Evolutionary conservation across 1,140 invertebrate species (phyloP), one percentile per base, ranked within the genome.

Genomic region (Tigriopus japonicus): DNA sequence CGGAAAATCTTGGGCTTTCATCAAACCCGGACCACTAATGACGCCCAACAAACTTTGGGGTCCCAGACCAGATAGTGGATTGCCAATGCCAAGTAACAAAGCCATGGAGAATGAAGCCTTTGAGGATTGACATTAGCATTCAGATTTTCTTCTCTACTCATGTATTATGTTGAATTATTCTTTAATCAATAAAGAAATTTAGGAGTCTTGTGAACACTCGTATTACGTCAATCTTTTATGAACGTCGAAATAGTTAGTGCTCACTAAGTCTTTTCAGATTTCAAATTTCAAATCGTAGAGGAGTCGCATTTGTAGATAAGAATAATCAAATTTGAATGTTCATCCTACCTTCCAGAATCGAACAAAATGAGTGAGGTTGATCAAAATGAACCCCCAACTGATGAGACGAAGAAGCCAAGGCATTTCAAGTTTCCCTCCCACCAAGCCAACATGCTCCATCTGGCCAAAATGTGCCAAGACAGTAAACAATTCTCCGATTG

Each of bases 381-480:
- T 17, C 21, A 2, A 15, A 21, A 49, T 15, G 15, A 49, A 10
- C 35, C 52, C 5, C 52, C 52, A 19, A n/a, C 5, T 15, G 21
- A 54, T 15, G 52, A 28, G 24, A 13, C 21, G 5, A 54, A 54
- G 14, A 54, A 54, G 52, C 28, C 40, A 3, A 23, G 55, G 9
- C 35, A 23, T 17, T 58, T 58, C 55, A 58, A 40, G 6, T 58
- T 58, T 40, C 55, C 55, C 23, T 21, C 35, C 55, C 55, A 40
- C 10, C 41, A 40, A 6, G 2, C n/a, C 6, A 28, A 58, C 41
- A 58, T 58, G 55, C 28, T 58, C 3, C 3, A 3, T 58, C 40
- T 58, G n/a, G 55, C 55, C 55, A 58, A 58, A 42, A 58, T 58
- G 55, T 58, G 55, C 28, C 55, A 42, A 19, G 55, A 58, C 13